Conservation (phyloP, 2,797 vertebrate genomes). For the Sylvilagus floridanus region DNA sequence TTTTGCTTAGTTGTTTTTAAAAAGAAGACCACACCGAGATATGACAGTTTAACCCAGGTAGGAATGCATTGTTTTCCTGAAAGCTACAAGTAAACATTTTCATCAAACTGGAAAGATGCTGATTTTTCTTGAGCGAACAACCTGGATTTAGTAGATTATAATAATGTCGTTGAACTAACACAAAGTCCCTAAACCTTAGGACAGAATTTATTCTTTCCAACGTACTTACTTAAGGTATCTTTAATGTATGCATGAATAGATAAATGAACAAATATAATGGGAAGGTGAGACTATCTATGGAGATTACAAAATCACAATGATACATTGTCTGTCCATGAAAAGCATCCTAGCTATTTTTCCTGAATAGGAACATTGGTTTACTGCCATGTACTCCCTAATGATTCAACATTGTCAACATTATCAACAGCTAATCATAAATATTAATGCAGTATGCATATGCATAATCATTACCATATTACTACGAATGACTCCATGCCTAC, state of each 20-base stretch:
- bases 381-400: not conserved
- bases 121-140: not conserved
- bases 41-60: not conserved
- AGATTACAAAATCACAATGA: not conserved
- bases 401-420: not conserved
- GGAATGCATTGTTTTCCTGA: not conserved
- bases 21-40: not conserved
- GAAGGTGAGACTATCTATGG: not conserved
- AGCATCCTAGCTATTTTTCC: not conserved
- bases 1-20: not conserved
- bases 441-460: not conserved
- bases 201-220: not conserved
- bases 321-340: not conserved
- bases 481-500: not conserved
- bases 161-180: not conserved
- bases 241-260: not conserved
- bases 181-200: not conserved
- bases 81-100: not conserved
- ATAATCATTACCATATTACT: not conserved
- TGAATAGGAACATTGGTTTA: not conserved
- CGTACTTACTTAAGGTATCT: not conserved
- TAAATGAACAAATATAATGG: not conserved
- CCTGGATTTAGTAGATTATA: not conserved
- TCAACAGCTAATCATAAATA: not conserved
- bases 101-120: not conserved